These are phyloP conservation scores for Ispidina lecontei DNA, from an alignment of 2,797 vertebrate genomes.

Conservation along the genomic window DNA sequence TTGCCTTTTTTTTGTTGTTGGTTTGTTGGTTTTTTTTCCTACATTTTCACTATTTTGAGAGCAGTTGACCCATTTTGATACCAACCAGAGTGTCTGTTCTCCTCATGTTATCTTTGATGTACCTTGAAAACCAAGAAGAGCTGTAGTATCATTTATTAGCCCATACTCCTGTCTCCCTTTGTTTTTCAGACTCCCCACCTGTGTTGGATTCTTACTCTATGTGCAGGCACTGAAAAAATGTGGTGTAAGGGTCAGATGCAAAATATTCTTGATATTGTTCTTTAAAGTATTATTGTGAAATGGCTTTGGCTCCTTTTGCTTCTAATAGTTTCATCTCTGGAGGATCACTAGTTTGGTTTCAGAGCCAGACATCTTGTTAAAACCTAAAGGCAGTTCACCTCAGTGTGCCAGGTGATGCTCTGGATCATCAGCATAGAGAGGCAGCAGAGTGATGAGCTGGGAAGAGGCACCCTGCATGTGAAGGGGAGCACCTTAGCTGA, in stretches of 20 bases:
- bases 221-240: constrained; percentile 25
- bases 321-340: constrained; percentile 35
- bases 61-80: neutral
- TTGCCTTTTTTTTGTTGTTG: neutral
- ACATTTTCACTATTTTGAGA: neutral
- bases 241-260: neutral
- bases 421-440: neutral
- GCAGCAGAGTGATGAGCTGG: neutral
- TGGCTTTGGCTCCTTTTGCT: constrained; percentile 2
- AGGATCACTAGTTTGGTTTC: constrained; percentile 27
- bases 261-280: neutral
- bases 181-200: constrained; percentile 42
- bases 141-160: neutral
- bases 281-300: constrained; percentile 26
- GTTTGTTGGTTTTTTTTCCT: neutral
- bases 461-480: neutral
- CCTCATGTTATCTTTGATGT: constrained; percentile 6
- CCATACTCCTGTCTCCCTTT: neutral
- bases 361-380: neutral
- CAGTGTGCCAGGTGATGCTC: constrained; percentile 4
- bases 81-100: neutral
- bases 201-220: neutral
- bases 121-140: neutral
- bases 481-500: constrained; percentile 21
- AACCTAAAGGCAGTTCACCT: neutral